Evolutionary conservation across 64 coral and sea anemone species (phyloP).

Genomic region (Anthopleura sola): DNA sequence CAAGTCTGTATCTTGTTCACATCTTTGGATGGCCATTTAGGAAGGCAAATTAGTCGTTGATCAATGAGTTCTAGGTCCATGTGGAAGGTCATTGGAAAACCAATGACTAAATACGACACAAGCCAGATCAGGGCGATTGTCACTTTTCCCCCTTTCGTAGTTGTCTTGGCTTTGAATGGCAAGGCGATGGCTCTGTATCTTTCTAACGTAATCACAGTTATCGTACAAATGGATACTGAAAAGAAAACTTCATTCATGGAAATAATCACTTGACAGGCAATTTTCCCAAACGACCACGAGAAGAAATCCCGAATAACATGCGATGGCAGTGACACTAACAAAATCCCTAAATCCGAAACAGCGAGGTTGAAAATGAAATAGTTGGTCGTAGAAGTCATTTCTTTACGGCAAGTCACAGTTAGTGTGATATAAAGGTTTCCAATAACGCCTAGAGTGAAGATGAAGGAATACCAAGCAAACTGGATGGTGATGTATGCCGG

Average conservation of each 20-base stretch:
- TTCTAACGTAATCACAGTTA: constrained; percentile 84
- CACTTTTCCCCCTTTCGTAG: constrained; percentile 54
- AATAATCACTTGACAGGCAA: constrained; percentile 64
- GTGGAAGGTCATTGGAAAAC: constrained; percentile 75
- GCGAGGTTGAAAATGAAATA: constrained; percentile 94
- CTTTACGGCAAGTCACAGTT: constrained; percentile 54
- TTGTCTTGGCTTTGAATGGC: constrained; percentile 71
- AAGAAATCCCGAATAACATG: constrained; percentile 68
- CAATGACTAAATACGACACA: constrained; percentile 62
- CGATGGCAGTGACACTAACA: constrained; percentile 83
- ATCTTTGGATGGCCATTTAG: constrained; percentile 43
- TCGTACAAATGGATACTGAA: constrained; percentile 79
- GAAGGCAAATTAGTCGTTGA: constrained; percentile 44
- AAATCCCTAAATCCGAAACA: constrained; percentile 76
- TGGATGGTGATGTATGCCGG: constrained; percentile 31
- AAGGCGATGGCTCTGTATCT: constrained; percentile 64
- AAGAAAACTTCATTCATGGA: constrained; percentile 88
- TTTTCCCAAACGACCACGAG: constrained; percentile 76
- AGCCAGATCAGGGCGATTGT: constrained; percentile 78
- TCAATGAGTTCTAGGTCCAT: constrained; percentile 21
- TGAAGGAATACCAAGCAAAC: constrained; percentile 81
- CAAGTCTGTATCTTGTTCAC: constrained; percentile 53
- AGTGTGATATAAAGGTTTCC: constrained; percentile 82
- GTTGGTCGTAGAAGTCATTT: constrained; percentile 76
- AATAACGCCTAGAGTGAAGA: constrained; percentile 70